Base-by-base conservation (phyloP, 1,140 invertebrate species). In the Heliconius melpomene region DNA sequence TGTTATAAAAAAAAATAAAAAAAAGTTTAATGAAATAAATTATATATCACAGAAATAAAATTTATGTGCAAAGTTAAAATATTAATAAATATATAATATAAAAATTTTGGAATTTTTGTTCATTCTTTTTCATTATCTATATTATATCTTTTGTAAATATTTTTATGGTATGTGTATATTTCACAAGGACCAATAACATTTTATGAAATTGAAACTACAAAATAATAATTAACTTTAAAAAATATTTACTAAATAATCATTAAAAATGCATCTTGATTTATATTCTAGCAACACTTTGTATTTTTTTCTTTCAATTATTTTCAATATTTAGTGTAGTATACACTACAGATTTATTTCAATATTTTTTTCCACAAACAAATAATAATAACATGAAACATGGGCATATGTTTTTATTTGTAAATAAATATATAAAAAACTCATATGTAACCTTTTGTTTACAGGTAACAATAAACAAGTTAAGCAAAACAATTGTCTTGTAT, bases 401-500 rank as follows among this genome's bases (percentile, higher is more conserved):
- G 20, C 7, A 11, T 23, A 57, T 23, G 7, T 23, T 23, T 23
- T 23, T 23, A 23, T 23, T 23, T 57, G 8, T 23, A 57, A 7
- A 16, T 16, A 52, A 52, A 57, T 23, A 57, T 57, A 57, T 57
- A 57, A 57, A 3, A 29, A 66, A 29, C 60, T 66, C 11, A 66
- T 29, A 3, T 11, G 11, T 13, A 13, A 29, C 23, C n/a, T 66
- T 66, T 29, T 66, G 23, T 66, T 26, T 90, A 60, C 88, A 94
- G 92, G 91, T 94, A 9, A 91, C 92, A 77, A 88, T 94, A 70
- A 92, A 91, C 78, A 94, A 94, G 81, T 78, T 94, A 29, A 94
- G 88, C 79, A 94, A 92, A 88, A 87, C 90, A 54, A 91, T 91
- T 76, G 88, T 93, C 26, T 81, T 93, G 20, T 93, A 90, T 88